A percentile compares a stretch with the other conserved stretches of the same genome.
These are phyloP conservation scores for Anguilla obscura DNA, from an alignment of 2,797 vertebrate genomes.

Conservation along the genomic window DNA sequence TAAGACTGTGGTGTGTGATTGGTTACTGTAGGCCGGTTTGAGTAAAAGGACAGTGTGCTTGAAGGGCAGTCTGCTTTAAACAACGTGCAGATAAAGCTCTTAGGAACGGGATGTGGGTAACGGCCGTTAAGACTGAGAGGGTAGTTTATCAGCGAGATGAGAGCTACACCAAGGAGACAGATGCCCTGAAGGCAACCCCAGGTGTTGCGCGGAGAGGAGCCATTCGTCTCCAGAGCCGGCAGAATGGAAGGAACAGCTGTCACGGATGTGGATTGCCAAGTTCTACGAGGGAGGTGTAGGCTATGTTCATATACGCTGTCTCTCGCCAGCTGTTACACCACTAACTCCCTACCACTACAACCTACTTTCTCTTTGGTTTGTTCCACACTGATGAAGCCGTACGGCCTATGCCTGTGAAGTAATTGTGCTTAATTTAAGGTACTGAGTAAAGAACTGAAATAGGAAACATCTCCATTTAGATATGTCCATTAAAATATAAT, in stretches of 20 bases:
- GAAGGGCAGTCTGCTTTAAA: neutral
- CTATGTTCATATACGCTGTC: conserved; percentile 9
- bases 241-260: conserved; percentile 20
- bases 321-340: conserved; percentile 24
- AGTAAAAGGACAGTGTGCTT: neutral
- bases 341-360: conserved; percentile 7
- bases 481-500: neutral
- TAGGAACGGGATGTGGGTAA: neutral
- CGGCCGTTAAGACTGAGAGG: neutral
- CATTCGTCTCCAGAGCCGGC: conserved; percentile 25
- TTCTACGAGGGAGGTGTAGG: conserved; percentile 8
- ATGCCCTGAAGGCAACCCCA: conserved; percentile 22
- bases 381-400: neutral
- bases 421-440: neutral
- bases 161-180: conserved; percentile 8
- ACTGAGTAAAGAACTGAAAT: neutral
- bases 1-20: neutral
- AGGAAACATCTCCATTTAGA: neutral
- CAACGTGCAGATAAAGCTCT: neutral
- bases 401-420: neutral
- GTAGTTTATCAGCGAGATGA: conserved; percentile 16
- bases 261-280: conserved; percentile 27
- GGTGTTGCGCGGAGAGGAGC: conserved; percentile 22
- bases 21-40: neutral
- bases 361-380: neutral